These are phyloP conservation scores for Podocnemis expansa DNA, from an alignment of 2,113 vertebrate species.

Conservation along the genomic window DNA sequence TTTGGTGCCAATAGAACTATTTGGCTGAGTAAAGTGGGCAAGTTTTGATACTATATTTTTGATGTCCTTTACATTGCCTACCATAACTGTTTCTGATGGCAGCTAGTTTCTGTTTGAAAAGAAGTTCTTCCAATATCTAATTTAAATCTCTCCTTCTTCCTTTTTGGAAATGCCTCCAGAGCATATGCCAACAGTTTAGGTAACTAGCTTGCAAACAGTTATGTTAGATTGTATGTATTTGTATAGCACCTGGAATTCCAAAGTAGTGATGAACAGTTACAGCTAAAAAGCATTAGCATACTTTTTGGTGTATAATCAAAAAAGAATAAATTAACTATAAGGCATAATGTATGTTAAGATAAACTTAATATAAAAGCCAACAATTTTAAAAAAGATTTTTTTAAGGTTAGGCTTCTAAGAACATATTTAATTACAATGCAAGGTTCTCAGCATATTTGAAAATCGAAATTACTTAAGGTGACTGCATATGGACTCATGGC, in stretches of 20 bases:
- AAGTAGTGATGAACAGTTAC: not conserved
- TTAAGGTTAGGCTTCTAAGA: not conserved
- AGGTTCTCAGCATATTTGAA: not conserved
- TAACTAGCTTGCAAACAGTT: not conserved
- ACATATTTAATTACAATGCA: not conserved
- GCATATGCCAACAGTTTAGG: not conserved
- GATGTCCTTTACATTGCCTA: not conserved
- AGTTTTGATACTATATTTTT: not conserved
- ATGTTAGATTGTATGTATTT: not conserved
- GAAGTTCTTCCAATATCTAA: not conserved
- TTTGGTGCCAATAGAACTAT: not conserved
- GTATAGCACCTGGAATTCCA: not conserved
- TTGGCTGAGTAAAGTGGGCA: not conserved
- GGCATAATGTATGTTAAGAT: not conserved
- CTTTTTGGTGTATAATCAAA: not conserved
- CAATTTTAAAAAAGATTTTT: not conserved
- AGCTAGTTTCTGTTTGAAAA: not conserved
- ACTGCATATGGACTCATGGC: fast-evolving
- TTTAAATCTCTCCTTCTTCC: not conserved
- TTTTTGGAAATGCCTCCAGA: not conserved
- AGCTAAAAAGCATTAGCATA: not conserved
- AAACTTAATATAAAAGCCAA: not conserved
- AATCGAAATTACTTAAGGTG: not conserved
- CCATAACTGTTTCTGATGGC: not conserved
- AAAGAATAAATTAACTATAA: not conserved